Percentiles rank a stretch among this genome's conserved stretches.
phyloP scores from a whole-genome alignment of 2,888 invertebrate species.

The Cheilosia pagana region DNA sequence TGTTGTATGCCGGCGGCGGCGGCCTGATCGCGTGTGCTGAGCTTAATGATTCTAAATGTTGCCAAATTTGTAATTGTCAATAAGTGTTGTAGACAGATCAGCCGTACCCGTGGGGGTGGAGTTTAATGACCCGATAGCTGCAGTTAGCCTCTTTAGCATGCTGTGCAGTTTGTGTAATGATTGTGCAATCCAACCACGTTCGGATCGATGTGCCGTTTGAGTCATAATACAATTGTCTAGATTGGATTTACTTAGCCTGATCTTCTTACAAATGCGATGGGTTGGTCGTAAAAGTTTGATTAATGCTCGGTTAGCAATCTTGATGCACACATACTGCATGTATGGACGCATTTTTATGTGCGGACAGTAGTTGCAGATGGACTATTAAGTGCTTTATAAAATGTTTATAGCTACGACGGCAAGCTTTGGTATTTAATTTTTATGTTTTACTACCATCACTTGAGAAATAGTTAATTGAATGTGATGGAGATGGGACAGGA shows the following conservation, averaged over 20 bases:
- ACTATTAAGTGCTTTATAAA: background rate
- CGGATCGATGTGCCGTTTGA: conserved; percentile 4
- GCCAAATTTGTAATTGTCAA: conserved; percentile 64
- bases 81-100: conserved; percentile 24
- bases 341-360: background rate
- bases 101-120: conserved; percentile 10
- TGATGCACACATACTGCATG: background rate
- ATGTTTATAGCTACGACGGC: background rate
- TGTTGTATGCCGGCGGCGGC: conserved; percentile 33
- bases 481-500: too few species aligned
- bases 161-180: conserved; percentile 23
- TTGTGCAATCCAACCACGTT: conserved; percentile 36
- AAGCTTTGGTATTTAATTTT: background rate
- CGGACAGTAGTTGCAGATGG: background rate
- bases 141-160: background rate
- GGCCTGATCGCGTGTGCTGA: conserved; percentile 27
- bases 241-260: background rate
- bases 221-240: conserved; percentile 8
- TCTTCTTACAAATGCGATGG: conserved; percentile 1
- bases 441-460: too few species aligned
- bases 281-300: conserved; percentile 17
- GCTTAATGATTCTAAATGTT: conserved; percentile 67
- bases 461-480: too few species aligned
- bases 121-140: conserved; percentile 11
- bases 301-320: background rate